Base-by-base conservation (phyloP, 2,888 invertebrate species). In the Xylota segnis region DNA sequence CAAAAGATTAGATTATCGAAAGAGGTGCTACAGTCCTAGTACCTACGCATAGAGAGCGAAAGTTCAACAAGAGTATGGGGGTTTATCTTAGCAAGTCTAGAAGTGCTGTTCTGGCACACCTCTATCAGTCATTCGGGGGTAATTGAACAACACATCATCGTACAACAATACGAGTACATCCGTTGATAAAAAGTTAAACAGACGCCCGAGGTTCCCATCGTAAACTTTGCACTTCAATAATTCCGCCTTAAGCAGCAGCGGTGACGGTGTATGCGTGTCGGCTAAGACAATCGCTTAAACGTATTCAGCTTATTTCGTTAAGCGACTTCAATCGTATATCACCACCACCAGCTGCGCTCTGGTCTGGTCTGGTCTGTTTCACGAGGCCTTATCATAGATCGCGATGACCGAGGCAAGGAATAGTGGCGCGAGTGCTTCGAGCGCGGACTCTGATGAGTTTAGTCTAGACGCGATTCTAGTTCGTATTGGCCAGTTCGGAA, bases 401-500 rank as follows among this genome's bases (percentile, higher is more conserved):
- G 23, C 63, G 9, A 82, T 86, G 86, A 68, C 82, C 29, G 82
- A 71, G 9, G 32, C 76, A 7, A 61, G 56, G 9, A 71, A 63
- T 18, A 86, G 76, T 66, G 23, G 34, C 54, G 63, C 79, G 10
- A 47, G 59, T 14, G 18, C 43, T 5, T 1, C 56, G 3, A 43
- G 5, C 45, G n/a, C 10, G 4, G 32, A 88, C 70, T 50, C 88
- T 0, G 89, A 90, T 14, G 90, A 91, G 12, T 87, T 89, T 14
- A 89, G 89, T 5, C 87, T 91, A 23, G 91, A 92, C 83, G 88
- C 88, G 37, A 91, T 91, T 47, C 88, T 91, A n/a, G 87, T 88
- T 65, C 89, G 89, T 9, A 90, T 95, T 87, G 95, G 95, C 0
- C 94, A 95, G 90, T 94, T 95, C 87, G 95, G 95, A n/a, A 93